Base-by-base conservation (phyloP, 2,888 invertebrate species). In the Troides aeacus region DNA sequence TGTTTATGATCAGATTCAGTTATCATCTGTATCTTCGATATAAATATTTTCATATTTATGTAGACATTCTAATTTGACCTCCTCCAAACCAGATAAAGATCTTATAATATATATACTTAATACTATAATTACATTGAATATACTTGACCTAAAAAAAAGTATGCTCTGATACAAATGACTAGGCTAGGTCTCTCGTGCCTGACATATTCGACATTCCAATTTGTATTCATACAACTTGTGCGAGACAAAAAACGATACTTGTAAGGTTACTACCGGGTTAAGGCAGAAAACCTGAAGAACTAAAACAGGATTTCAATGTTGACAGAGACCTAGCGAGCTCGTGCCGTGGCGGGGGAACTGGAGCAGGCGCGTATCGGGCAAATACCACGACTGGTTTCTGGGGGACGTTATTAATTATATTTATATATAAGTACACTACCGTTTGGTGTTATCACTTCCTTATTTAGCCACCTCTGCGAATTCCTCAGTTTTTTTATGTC, bases 361-460 rank as follows among this genome's bases (percentile, higher is more conserved):
- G 66, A 66, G 63, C 70, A 64, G 39, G 24, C 57, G 50, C 23
- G 36, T 57, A 58, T 56, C 66, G 12, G 53, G 58, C 60, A 61
- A 70, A 67, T 61, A 67, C 50, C 62, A 60, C 30, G 56, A 63
- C 70, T 64, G 64, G 66, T 66, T 30, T 67, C 57, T 64, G 57
- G 62, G 62, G 64, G 63, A 63, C 57, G 59, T 56, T 46, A 59
- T 62, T 74, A 71, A 70, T 62, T 69, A 30, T 66, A 64, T 64
- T 72, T 63, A 64, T 72, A 62, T 64, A 58, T 72, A 68, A 60
- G 24, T 69, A 72, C 72, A 72, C 72, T 71, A 71, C 70, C 70
- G 68, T 58, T 46, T 64, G 56, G 21, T 53, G 24, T 70, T 65
- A 64, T 71, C 61, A 66, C 75, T 75, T 76, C 76, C 76, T 75